Conservation (phyloP, 1,140 invertebrate species). For the Ylistrum balloti region DNA sequence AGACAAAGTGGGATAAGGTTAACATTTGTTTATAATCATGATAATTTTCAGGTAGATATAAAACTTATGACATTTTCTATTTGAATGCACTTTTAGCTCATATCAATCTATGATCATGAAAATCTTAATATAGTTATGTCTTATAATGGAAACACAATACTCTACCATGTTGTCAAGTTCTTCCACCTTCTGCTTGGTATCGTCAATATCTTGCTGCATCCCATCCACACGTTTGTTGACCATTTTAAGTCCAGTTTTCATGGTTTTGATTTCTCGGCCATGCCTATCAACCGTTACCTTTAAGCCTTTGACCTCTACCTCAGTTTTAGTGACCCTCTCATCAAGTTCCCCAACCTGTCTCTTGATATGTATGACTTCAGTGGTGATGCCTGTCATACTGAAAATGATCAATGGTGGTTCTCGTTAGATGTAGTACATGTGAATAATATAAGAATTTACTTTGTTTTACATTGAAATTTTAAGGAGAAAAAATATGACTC, state of each 20-base stretch:
- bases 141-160: background rate
- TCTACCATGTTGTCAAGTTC: constrained; percentile 77
- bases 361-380: constrained; percentile 61
- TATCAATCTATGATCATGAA: background rate
- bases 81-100: background rate
- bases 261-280: constrained; percentile 65
- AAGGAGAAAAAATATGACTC: too few species aligned
- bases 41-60: too few species aligned
- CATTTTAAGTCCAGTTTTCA: constrained; percentile 66
- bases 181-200: constrained; percentile 74
- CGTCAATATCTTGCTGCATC: constrained; percentile 70
- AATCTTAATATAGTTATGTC: background rate
- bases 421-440: too few species aligned
- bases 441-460: too few species aligned
- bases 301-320: constrained; percentile 65
- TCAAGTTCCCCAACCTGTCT: constrained; percentile 64
- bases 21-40: too few species aligned
- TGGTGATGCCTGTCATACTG: constrained; percentile 63
- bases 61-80: background rate
- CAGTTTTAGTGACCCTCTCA: constrained; percentile 58
- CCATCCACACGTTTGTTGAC: constrained; percentile 69
- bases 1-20: too few species aligned
- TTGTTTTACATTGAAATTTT: too few species aligned
- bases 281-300: constrained; percentile 64
- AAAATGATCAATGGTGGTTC: constrained; percentile 41